A percentile compares a stretch with the other conserved stretches of the same genome.
phyloP scores from a whole-genome alignment of 1,140 invertebrate species.

The Drosophila pseudoananassae region DNA sequence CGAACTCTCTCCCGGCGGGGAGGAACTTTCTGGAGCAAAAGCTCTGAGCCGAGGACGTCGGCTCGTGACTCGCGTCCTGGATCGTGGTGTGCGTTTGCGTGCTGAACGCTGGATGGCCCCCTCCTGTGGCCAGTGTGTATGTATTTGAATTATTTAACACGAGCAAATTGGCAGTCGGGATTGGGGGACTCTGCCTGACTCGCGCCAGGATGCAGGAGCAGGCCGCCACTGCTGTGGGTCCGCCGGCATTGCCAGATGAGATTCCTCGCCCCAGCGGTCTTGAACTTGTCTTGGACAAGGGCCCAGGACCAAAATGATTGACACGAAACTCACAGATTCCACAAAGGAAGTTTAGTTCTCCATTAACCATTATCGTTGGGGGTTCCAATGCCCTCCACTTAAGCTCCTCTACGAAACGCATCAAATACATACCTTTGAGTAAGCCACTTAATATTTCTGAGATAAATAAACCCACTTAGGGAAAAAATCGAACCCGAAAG shows the following conservation, averaged over 20 bases:
- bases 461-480: neutral
- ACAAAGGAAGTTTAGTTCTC: too few relatives aligned
- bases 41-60: constrained; percentile 58
- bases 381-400: too few relatives aligned
- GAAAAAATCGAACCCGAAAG: constrained; percentile 12
- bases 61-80: neutral
- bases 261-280: constrained; percentile 39
- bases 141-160: constrained; percentile 65
- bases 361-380: too few relatives aligned
- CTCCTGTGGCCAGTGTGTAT: constrained; percentile 32
- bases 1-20: constrained; percentile 43
- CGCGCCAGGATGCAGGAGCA: constrained; percentile 27
- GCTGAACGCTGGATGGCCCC: neutral
- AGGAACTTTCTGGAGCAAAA: constrained; percentile 68
- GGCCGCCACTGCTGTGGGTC: neutral
- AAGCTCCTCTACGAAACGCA: too few relatives aligned
- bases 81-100: constrained; percentile 14
- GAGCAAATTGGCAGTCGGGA: constrained; percentile 77
- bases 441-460: neutral
- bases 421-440: neutral
- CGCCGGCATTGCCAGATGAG: constrained; percentile 67
- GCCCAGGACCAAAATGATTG: too few relatives aligned
- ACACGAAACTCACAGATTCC: too few relatives aligned
- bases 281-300: constrained; percentile 57
- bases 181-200: constrained; percentile 69